A percentile compares a stretch with the other conserved stretches of the same genome.
These are phyloP conservation scores for Actinia tenebrosa DNA, from an alignment of 64 coral and sea anemone species.

Conservation along the genomic window DNA sequence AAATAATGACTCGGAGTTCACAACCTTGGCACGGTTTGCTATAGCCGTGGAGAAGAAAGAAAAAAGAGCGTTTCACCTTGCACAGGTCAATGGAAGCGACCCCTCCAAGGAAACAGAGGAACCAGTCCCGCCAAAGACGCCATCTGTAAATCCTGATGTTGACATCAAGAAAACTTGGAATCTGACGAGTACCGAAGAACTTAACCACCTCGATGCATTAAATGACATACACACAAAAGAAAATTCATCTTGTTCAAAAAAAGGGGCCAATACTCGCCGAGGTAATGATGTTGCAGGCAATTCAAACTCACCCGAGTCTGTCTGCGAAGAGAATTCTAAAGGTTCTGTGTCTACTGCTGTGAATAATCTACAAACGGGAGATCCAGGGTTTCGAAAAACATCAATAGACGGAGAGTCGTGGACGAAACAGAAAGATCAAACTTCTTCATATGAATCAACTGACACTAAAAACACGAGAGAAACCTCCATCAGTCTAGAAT, in stretches of 20 bases:
- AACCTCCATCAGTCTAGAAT: neutral
- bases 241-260: neutral
- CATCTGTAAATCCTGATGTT: neutral
- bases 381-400: neutral
- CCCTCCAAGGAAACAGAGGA: neutral
- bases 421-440: neutral
- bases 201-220: neutral
- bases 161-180: conserved; percentile 14
- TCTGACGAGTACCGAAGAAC: conserved; percentile 1
- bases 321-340: neutral
- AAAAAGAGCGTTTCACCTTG: neutral
- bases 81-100: conserved; percentile 7
- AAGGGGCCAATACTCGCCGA: neutral
- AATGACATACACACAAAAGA: neutral
- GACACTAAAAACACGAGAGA: neutral
- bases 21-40: neutral
- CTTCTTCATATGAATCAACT: neutral
- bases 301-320: neutral
- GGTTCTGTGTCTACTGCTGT: neutral
- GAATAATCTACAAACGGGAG: neutral
- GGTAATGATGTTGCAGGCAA: neutral
- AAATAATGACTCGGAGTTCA: neutral
- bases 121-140: neutral
- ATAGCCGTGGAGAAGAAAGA: conserved; percentile 8
- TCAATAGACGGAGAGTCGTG: neutral